These are phyloP conservation scores for Drosophila bunnanda DNA, from an alignment of 2,888 invertebrate genomes.

Conservation along the genomic window DNA sequence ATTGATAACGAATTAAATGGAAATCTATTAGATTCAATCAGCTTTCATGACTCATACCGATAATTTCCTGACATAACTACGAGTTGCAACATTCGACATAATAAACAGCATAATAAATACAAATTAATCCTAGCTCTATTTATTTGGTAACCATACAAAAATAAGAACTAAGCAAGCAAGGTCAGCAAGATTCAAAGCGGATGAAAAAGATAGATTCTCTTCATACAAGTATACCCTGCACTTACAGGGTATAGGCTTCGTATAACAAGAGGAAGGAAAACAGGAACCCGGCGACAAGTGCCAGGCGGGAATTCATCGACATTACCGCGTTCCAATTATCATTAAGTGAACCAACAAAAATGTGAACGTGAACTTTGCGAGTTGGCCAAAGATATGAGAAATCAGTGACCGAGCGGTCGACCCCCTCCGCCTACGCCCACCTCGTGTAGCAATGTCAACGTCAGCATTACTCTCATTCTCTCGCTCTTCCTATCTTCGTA, in stretches of 20 bases:
- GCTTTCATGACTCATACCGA: background rate
- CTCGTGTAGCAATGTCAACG: constrained; percentile 37
- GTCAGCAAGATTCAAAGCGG: background rate
- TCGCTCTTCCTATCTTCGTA: constrained; percentile 18
- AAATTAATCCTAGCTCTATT: no score
- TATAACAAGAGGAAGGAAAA: constrained; percentile 4
- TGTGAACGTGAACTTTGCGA: constrained; percentile 35
- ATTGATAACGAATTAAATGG: background rate
- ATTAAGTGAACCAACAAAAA: constrained; percentile 37
- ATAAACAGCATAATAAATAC: no score
- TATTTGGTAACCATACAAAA: no score
- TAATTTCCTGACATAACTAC: background rate
- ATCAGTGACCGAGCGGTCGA: constrained; percentile 1
- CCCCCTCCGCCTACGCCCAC: constrained; percentile 17
- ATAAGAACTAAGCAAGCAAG: background rate
- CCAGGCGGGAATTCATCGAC: constrained; percentile 15
- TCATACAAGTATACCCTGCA: no score
- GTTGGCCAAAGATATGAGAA: constrained; percentile 35
- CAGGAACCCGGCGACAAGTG: constrained; percentile 17
- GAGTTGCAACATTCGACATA: no score
- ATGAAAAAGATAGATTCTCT: background rate
- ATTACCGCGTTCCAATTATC: constrained; percentile 12
- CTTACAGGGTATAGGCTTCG: background rate
- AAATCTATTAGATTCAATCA: no score
- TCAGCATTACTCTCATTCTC: constrained; percentile 34